Percentiles rank a stretch among this genome's conserved stretches.
These are phyloP conservation scores for Molanna angustata DNA, from an alignment of 2,888 invertebrate genomes.

Conservation along the genomic window DNA sequence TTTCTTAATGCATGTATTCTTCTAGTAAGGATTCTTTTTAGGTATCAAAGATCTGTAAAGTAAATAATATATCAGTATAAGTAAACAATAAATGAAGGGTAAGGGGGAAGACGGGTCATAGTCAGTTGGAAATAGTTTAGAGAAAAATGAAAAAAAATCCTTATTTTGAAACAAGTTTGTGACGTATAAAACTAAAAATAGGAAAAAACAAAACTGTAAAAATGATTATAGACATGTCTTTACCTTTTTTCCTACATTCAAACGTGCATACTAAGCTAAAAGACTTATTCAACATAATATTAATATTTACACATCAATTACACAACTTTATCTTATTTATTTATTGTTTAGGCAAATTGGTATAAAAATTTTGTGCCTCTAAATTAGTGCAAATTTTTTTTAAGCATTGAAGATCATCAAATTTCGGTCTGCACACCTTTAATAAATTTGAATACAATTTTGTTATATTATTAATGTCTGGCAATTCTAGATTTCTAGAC, in stretches of 20 bases:
- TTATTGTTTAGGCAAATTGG: background rate
- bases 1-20: constrained; percentile 1
- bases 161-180: too few relatives aligned
- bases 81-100: constrained; percentile 3
- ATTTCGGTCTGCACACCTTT: background rate
- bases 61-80: constrained; percentile 3
- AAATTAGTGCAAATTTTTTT: background rate
- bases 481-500: background rate
- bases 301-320: too few relatives aligned
- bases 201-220: too few relatives aligned
- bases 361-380: background rate
- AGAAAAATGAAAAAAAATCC: too few relatives aligned
- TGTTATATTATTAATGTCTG: background rate
- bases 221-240: too few relatives aligned
- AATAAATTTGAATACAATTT: background rate
- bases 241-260: too few relatives aligned
- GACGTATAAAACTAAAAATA: too few relatives aligned
- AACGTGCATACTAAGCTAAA: too few relatives aligned
- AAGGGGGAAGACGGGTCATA: too few relatives aligned
- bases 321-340: background rate
- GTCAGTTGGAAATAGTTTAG: too few relatives aligned
- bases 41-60: constrained; percentile 4
- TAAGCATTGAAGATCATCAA: background rate
- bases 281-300: too few relatives aligned
- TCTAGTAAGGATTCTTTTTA: constrained; percentile 2